Evolutionary conservation across 2,113 vertebrate genomes (phyloP).

Genomic region (Macaca mulatta): DNA sequence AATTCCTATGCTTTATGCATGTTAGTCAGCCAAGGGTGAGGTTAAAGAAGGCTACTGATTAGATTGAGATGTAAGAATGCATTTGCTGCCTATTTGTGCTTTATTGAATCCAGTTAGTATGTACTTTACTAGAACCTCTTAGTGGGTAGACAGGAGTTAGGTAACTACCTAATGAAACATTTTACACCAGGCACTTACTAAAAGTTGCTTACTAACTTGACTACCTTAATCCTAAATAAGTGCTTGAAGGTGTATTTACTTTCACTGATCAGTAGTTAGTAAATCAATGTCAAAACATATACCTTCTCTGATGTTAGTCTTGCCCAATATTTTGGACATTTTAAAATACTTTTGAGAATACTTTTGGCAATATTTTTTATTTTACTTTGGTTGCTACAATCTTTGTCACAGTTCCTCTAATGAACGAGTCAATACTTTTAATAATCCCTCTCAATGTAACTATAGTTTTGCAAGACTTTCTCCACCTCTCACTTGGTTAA

Average conservation of each 20-base stretch:
- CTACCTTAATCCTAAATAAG: not conserved
- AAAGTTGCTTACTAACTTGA: not conserved
- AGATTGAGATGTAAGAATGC: not conserved
- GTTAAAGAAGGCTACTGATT: not conserved
- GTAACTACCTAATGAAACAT: not conserved
- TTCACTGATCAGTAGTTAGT: not conserved
- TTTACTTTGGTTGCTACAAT: not conserved
- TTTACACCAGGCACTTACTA: not conserved
- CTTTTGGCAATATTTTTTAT: not conserved
- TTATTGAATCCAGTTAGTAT: accelerated
- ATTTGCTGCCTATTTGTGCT: accelerated
- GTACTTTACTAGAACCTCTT: not conserved
- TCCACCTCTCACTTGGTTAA: not conserved
- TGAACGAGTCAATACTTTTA: not conserved
- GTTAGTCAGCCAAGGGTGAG: not conserved
- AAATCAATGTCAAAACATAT: not conserved
- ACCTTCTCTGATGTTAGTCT: not conserved
- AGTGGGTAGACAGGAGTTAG: accelerated
- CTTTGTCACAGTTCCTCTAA: too few relatives aligned
- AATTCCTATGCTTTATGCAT: not conserved
- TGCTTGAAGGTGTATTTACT: not conserved
- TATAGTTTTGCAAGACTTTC: not conserved
- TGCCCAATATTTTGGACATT: not conserved
- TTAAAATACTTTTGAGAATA: not conserved
- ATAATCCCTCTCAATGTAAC: not conserved